Evolutionary conservation across 2,113 vertebrate genomes (phyloP).

Genomic region (Asarcornis scutulata): DNA sequence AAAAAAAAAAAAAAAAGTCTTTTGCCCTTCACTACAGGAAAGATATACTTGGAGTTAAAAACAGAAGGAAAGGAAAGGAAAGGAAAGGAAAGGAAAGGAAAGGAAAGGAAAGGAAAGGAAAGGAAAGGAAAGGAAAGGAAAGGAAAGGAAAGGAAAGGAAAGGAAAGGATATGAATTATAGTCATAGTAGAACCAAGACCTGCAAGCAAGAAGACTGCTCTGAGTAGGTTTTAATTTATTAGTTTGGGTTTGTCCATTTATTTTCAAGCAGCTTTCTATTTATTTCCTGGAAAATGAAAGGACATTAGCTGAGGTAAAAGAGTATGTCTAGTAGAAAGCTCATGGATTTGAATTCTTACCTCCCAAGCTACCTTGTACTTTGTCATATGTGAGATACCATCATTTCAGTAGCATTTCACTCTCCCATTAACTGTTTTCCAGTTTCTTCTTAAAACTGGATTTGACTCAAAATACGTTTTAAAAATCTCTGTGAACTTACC

Average conservation of each 20-base stretch:
- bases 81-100: background rate
- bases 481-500: slow-evolving; percentile 71
- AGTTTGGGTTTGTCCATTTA: background rate
- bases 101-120: background rate
- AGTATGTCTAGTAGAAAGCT: background rate
- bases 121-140: background rate
- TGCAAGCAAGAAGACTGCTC: background rate
- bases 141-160: background rate
- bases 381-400: background rate
- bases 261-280: background rate
- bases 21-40: background rate
- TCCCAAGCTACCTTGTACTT: background rate
- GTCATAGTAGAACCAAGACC: background rate
- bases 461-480: background rate
- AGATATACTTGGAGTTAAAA: background rate
- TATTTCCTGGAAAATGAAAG: background rate
- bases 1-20: background rate
- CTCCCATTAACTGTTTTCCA: background rate
- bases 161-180: background rate
- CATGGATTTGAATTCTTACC: background rate
- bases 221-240: background rate
- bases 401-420: background rate
- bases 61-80: background rate
- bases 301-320: background rate
- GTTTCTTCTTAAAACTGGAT: background rate